Conservation (phyloP, 2,888 invertebrate species). For the Xestia ashworthii region DNA sequence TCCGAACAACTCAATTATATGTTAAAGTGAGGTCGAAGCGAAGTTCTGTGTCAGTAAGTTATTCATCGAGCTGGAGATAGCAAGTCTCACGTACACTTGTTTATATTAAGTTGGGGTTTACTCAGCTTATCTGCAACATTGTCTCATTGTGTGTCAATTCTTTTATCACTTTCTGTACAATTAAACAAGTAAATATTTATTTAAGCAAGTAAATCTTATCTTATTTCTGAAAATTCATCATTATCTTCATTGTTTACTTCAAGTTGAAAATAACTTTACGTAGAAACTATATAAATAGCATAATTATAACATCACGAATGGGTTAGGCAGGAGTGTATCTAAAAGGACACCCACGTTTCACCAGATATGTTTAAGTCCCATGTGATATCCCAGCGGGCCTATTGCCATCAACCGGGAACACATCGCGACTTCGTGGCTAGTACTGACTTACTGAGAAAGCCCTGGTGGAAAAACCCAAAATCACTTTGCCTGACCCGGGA, state of each 20-base stretch:
- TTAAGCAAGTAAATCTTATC: neutral
- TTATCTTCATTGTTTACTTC: slow-evolving; percentile 12
- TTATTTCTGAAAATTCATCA: neutral
- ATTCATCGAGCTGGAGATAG: slow-evolving; percentile 72
- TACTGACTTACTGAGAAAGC: too few species aligned
- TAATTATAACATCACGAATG: too few species aligned
- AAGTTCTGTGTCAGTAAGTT: slow-evolving; percentile 75
- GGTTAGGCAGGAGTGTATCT: too few species aligned
- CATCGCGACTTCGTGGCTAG: too few species aligned
- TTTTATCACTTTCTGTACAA: slow-evolving; percentile 1
- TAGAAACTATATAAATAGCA: neutral
- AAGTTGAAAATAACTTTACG: slow-evolving; percentile 15
- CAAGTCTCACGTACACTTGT: slow-evolving; percentile 73
- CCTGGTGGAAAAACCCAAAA: too few species aligned
- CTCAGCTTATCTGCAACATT: slow-evolving; percentile 50
- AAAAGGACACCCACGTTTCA: too few species aligned
- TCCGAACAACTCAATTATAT: slow-evolving; percentile 76
- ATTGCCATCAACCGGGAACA: too few species aligned
- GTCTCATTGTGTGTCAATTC: slow-evolving; percentile 28
- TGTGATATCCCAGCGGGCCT: too few species aligned
- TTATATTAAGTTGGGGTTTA: slow-evolving; percentile 45
- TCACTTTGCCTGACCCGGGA: too few species aligned
- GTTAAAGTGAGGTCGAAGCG: slow-evolving; percentile 66
- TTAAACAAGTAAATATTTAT: slow-evolving; percentile 1
- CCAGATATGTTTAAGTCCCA: too few species aligned